A percentile compares a stretch with the other conserved stretches of the same genome.
Evolutionary conservation across 2,888 invertebrate genomes (phyloP).

Genomic region (Lasioglossum zephyrum): DNA sequence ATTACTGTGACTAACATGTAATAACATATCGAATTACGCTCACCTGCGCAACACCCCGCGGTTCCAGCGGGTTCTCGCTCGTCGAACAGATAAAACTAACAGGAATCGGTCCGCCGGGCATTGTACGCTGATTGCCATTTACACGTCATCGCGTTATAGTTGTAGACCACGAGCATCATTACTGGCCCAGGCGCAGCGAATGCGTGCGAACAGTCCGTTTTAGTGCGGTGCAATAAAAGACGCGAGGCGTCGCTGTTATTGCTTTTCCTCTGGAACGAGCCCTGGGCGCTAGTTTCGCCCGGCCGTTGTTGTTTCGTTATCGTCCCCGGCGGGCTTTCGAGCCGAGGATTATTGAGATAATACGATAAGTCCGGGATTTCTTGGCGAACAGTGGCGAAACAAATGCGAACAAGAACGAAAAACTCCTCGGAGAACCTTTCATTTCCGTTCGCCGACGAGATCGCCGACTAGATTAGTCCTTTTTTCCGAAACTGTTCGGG

Average conservation of each 20-base stretch:
- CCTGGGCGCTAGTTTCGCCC: slow-evolving; percentile 9
- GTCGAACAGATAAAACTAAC: slow-evolving; percentile 51
- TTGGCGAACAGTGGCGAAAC: slow-evolving; percentile 36
- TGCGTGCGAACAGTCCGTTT: slow-evolving; percentile 65
- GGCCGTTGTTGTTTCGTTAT: slow-evolving; percentile 48
- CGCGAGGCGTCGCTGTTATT: slow-evolving; percentile 49
- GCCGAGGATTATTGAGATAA: slow-evolving; percentile 55
- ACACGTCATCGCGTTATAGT: slow-evolving; percentile 67
- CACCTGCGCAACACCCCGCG: slow-evolving; percentile 19
- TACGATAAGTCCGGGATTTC: slow-evolving; percentile 52
- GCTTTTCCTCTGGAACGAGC: slow-evolving; percentile 30
- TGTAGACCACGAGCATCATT: slow-evolving; percentile 56
- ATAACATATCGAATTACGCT: slow-evolving; percentile 38
- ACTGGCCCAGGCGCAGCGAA: slow-evolving; percentile 42
- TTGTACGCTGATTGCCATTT: slow-evolving; percentile 63
- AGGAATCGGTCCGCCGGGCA: slow-evolving; percentile 37
- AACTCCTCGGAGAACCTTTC: neutral
- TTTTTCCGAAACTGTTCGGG: neutral
- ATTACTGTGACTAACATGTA: slow-evolving; percentile 17
- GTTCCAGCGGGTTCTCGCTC: slow-evolving; percentile 2
- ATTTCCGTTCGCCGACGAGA: neutral
- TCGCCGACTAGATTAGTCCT: neutral
- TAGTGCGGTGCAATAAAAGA: slow-evolving; percentile 61
- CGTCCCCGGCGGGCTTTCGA: slow-evolving; percentile 39
- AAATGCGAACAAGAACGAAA: slow-evolving; percentile 7